Evolutionary conservation across 2,888 invertebrate species (phyloP).

Genomic region (Kryphioiulus occultus): DNA sequence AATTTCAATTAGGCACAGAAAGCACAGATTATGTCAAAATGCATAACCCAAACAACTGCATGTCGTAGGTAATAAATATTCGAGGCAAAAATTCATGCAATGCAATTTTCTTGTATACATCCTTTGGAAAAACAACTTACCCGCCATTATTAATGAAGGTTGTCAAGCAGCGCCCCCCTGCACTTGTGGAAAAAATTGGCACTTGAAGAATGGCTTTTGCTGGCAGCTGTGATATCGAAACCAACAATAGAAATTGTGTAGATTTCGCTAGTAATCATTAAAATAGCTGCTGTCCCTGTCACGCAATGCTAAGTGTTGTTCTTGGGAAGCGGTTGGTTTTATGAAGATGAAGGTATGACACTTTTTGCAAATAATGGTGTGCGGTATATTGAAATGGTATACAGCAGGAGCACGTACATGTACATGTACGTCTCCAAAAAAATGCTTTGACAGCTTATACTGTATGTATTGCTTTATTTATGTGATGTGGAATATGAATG

Average conservation of each 20-base stretch:
- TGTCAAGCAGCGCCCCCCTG: background rate
- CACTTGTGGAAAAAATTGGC: background rate
- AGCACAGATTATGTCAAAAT: background rate
- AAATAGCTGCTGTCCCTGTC: background rate
- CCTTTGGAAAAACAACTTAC: background rate
- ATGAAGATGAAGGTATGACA: background rate
- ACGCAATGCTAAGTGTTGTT: background rate
- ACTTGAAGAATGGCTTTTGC: background rate
- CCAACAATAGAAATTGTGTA: background rate
- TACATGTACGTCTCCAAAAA: background rate
- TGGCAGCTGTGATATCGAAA: background rate
- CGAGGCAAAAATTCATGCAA: background rate
- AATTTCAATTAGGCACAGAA: background rate
- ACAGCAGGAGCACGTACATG: too few relatives aligned
- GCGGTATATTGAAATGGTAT: background rate
- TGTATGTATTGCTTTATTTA: background rate
- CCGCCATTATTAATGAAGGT: constrained; percentile 18
- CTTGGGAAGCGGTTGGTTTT: background rate
- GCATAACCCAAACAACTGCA: background rate
- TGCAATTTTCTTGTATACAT: background rate
- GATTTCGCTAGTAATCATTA: background rate
- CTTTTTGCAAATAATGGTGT: background rate
- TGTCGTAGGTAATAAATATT: background rate
- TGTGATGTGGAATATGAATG: too few relatives aligned
- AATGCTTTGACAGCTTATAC: background rate